A percentile compares a stretch with the other conserved stretches of the same genome.
These are phyloP conservation scores for Schizothorax lantsangensis DNA, from an alignment of 2,797 vertebrate species.

Conservation along the genomic window DNA sequence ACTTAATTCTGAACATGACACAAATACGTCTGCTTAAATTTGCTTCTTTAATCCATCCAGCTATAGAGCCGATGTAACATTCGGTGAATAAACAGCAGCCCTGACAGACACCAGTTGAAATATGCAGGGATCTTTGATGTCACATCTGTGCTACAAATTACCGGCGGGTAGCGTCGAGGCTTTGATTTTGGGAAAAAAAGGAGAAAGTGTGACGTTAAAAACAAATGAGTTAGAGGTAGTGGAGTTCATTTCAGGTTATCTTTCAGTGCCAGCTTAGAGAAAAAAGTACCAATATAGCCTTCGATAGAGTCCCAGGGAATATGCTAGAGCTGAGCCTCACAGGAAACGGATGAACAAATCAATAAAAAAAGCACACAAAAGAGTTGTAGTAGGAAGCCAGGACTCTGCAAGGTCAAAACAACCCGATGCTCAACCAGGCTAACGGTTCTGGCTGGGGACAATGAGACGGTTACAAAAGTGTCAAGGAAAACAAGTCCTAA, in stretches of 20 bases:
- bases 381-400: constrained; percentile 12
- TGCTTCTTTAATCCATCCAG: constrained; percentile 47
- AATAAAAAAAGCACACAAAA: constrained; percentile 28
- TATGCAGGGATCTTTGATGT: constrained; percentile 43
- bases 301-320: constrained; percentile 25
- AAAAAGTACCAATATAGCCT: constrained; percentile 14
- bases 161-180: not conserved
- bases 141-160: constrained; percentile 43
- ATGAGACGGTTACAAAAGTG: not conserved
- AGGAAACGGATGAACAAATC: constrained; percentile 48
- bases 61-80: not conserved
- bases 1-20: constrained; percentile 50
- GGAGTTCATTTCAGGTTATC: constrained; percentile 40
- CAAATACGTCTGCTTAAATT: constrained; percentile 48
- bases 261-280: constrained; percentile 20
- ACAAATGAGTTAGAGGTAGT: constrained; percentile 1
- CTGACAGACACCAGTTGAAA: constrained; percentile 33
- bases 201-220: constrained; percentile 9
- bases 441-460: not conserved
- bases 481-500: constrained; percentile 14
- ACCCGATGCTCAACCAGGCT: not conserved
- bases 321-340: constrained; percentile 18
- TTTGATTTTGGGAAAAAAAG: constrained; percentile 12
- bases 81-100: constrained; percentile 12
- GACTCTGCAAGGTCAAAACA: constrained; percentile 46